Conservation (phyloP, 1,140 invertebrate genomes). For the Sarcophaga peregrina region DNA sequence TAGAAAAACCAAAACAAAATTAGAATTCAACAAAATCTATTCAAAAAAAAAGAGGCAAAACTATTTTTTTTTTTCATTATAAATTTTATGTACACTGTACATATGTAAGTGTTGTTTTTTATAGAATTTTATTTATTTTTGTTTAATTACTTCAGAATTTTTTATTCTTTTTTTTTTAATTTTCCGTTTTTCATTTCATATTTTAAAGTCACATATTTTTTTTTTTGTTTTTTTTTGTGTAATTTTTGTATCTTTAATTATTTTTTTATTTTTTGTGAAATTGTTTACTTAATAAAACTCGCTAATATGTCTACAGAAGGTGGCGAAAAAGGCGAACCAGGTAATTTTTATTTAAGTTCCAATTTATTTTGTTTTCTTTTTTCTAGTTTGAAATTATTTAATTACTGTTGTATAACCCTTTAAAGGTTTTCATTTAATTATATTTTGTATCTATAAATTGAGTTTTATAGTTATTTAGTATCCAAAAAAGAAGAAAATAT, state of each 20-base stretch:
- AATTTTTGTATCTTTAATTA: constrained; percentile 34
- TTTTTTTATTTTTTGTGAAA: constrained; percentile 36
- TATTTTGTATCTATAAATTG: too few relatives aligned
- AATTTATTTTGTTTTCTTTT: background rate
- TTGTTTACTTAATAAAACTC: constrained; percentile 31
- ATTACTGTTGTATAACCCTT: constrained; percentile 2
- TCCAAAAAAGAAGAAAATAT: too few relatives aligned
- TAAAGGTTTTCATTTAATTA: background rate
- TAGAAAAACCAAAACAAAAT: too few relatives aligned
- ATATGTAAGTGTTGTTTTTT: constrained; percentile 17
- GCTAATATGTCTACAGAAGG: constrained; percentile 44
- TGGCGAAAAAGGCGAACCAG: constrained; percentile 49
- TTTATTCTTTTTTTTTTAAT: constrained; percentile 40
- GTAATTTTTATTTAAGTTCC: constrained; percentile 43
- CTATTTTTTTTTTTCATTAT: background rate
- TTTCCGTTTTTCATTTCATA: constrained; percentile 30
- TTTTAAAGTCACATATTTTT: background rate
- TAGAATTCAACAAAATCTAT: too few relatives aligned
- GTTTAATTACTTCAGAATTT: constrained; percentile 11
- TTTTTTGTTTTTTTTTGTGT: constrained; percentile 29
- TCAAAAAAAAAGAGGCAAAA: too few relatives aligned
- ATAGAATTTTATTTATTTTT: background rate
- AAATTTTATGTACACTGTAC: constrained; percentile 16
- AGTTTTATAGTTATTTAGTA: background rate
- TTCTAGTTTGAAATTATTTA: constrained; percentile 12